Evolutionary conservation across 2,113 vertebrate species (phyloP).

Genomic region (Castor canadensis): DNA sequence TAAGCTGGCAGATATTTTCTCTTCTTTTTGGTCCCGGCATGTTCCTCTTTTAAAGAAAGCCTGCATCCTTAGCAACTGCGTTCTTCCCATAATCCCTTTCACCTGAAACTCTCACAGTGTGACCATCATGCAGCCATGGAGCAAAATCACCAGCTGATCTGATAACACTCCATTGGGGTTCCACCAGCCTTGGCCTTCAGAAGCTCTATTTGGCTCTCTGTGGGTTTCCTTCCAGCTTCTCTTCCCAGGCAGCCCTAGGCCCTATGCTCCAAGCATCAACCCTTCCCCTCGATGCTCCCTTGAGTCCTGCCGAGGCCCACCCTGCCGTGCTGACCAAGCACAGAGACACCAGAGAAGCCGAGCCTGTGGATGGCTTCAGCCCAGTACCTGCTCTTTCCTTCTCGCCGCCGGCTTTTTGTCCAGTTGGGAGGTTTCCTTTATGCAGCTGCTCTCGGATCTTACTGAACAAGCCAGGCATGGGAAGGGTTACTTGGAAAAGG

Average conservation of each 20-base stretch:
- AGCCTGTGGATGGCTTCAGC: fast-evolving
- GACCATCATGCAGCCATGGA: neutral
- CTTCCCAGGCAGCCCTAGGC: neutral
- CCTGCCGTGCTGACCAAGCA: neutral
- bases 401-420: neutral
- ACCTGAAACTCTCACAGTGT: neutral
- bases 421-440: neutral
- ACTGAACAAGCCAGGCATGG: neutral
- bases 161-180: neutral
- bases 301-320: neutral
- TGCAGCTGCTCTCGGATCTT: neutral
- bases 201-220: neutral
- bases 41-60: neutral
- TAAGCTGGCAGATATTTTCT: neutral
- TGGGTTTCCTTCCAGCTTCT: neutral
- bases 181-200: neutral
- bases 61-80: neutral
- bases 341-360: neutral
- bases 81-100: neutral
- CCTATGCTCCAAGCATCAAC: neutral
- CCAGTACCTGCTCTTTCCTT: neutral
- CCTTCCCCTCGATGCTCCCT: neutral
- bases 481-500: neutral
- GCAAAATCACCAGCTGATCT: neutral
- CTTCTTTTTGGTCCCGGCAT: neutral